Conservation (phyloP, 92 coral and sea anemone species). For the Muricea muricata region DNA sequence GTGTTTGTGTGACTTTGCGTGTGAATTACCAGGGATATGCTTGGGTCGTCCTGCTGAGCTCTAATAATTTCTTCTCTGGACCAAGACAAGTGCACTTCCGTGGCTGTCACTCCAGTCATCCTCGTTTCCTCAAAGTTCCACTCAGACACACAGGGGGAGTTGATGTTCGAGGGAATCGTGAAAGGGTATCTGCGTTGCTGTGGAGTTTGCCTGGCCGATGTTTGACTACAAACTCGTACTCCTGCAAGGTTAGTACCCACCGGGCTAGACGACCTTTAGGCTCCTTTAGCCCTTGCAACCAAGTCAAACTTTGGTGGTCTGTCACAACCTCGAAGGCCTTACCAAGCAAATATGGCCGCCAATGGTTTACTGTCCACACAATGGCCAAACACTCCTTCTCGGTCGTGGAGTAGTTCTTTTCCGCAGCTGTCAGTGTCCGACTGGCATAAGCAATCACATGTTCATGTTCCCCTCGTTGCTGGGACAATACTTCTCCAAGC, state of each 20-base stretch:
- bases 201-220: slow-evolving; percentile 3
- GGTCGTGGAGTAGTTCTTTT: background rate
- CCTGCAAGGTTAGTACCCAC: slow-evolving; percentile 9
- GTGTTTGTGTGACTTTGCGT: background rate
- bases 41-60: background rate
- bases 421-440: background rate
- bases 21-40: background rate
- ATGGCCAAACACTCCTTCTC: slow-evolving; percentile 18
- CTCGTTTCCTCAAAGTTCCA: background rate
- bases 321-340: background rate
- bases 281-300: slow-evolving; percentile 18
- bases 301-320: slow-evolving; percentile 16
- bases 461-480: background rate
- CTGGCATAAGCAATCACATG: background rate
- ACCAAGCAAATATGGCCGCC: slow-evolving; percentile 19
- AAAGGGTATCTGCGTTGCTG: slow-evolving; percentile 21
- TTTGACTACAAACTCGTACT: background rate
- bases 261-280: slow-evolving; percentile 9
- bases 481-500: slow-evolving; percentile 1
- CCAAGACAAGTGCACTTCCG: background rate
- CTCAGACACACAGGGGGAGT: background rate
- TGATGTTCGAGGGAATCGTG: background rate
- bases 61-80: background rate
- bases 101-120: slow-evolving; percentile 9
- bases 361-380: background rate